These are phyloP conservation scores for Eupristina koningsbergeri DNA, from an alignment of 1,140 invertebrate genomes.

Conservation along the genomic window DNA sequence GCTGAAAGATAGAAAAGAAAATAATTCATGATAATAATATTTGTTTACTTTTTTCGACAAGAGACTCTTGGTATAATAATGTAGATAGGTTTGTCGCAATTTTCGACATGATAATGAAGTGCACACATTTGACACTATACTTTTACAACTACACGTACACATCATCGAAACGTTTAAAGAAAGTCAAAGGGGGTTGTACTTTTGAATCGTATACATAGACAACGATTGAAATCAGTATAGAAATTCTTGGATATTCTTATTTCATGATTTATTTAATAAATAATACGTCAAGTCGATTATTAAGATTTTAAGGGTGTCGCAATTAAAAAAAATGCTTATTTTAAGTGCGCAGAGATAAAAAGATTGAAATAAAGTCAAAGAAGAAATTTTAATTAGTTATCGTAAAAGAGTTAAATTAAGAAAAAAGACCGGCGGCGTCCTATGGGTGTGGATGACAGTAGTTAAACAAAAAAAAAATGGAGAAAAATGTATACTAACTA, in stretches of 20 bases:
- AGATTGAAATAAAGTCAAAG: constrained; percentile 44
- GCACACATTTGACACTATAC: constrained; percentile 29
- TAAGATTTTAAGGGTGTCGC: constrained; percentile 19
- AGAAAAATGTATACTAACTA: constrained; percentile 54
- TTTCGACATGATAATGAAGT: constrained; percentile 6
- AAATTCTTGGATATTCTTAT: constrained; percentile 21
- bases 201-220: constrained; percentile 26
- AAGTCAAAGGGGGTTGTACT: constrained; percentile 18
- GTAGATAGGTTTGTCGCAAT: constrained; percentile 20
- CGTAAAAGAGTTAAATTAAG: constrained; percentile 34
- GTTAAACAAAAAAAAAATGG: constrained; percentile 45
- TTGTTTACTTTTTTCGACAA: constrained; percentile 8
- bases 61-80: constrained; percentile 14
- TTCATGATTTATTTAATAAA: constrained; percentile 17
- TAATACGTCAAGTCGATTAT: constrained; percentile 17
- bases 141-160: constrained; percentile 33
- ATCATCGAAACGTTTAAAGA: constrained; percentile 16
- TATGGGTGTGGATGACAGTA: constrained; percentile 48
- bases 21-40: neutral
- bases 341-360: constrained; percentile 19
- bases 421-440: constrained; percentile 52
- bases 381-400: constrained; percentile 28
- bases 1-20: constrained; percentile 10
- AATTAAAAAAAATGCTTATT: constrained; percentile 28
- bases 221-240: constrained; percentile 22